phyloP scores from a whole-genome alignment of 2,888 invertebrate species.

The Atethmia centrago region DNA sequence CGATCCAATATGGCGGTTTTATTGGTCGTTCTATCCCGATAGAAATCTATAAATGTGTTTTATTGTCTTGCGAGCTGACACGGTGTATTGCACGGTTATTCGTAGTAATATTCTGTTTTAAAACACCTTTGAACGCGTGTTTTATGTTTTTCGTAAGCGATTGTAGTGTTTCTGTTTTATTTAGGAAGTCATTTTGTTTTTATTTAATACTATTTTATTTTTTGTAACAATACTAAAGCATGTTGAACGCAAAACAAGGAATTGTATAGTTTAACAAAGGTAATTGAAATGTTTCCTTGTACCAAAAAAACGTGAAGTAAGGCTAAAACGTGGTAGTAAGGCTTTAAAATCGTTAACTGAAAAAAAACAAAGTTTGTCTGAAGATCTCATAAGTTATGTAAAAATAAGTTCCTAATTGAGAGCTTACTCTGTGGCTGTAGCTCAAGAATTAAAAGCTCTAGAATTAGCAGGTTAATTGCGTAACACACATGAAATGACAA shows the following conservation, averaged over 20 bases:
- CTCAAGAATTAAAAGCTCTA: neutral
- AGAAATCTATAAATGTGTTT: constrained; percentile 68
- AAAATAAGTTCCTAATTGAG: neutral
- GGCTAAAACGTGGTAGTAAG: no score
- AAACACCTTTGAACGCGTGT: constrained; percentile 38
- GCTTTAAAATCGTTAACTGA: neutral
- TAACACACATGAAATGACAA: no score
- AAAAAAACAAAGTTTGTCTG: neutral
- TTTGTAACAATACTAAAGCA: neutral
- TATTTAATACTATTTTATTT: no score
- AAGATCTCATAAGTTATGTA: neutral
- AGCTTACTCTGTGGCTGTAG: neutral
- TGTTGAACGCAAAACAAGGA: neutral
- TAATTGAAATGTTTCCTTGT: neutral
- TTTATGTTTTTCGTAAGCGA: neutral
- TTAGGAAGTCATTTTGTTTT: neutral
- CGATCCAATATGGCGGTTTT: constrained; percentile 58
- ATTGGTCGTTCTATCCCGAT: constrained; percentile 64
- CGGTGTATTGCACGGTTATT: constrained; percentile 47
- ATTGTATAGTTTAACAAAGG: neutral
- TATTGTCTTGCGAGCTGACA: constrained; percentile 65
- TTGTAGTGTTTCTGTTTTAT: neutral
- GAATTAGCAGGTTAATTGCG: no score
- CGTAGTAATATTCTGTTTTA: constrained; percentile 46
- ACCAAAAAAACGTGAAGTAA: no score